These are phyloP conservation scores for Conus betulinus DNA, from an alignment of 1,140 invertebrate species.

Conservation along the genomic window DNA sequence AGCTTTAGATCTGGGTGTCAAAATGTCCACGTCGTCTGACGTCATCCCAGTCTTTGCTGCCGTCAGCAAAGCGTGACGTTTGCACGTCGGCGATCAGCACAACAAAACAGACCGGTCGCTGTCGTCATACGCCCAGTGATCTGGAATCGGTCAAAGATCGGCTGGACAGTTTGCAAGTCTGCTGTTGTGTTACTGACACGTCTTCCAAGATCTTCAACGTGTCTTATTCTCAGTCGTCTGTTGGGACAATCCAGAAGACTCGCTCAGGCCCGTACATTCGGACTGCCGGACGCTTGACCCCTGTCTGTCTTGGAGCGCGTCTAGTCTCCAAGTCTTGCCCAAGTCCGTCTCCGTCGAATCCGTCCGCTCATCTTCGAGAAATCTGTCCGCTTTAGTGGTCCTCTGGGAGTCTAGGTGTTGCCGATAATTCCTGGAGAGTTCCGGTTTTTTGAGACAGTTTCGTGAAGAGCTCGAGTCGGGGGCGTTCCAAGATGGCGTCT, in stretches of 20 bases:
- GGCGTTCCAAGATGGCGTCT: constrained; percentile 9
- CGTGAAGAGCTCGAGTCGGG: not conserved
- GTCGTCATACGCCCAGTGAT: no score
- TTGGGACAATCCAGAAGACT: no score
- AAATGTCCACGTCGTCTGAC: not conserved
- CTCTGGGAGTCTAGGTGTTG: not conserved
- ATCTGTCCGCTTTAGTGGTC: not conserved
- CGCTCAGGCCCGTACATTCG: not conserved
- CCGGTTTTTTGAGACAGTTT: not conserved
- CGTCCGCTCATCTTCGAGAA: not conserved
- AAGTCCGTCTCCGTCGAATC: constrained; percentile 24
- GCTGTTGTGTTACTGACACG: not conserved
- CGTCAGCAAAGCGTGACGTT: no score
- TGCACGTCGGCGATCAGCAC: no score
- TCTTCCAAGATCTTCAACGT: no score
- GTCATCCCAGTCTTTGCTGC: not conserved
- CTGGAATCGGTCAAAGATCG: no score
- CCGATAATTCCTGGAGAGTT: not conserved
- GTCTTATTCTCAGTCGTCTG: no score
- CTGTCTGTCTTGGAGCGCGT: not conserved
- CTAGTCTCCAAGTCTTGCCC: not conserved
- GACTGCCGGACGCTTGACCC: not conserved
- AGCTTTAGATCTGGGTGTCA: not conserved
- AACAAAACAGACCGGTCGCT: no score
- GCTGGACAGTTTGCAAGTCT: no score